phyloP scores from a whole-genome alignment of 2,797 vertebrate species.

The Pelochelys cantorii region DNA sequence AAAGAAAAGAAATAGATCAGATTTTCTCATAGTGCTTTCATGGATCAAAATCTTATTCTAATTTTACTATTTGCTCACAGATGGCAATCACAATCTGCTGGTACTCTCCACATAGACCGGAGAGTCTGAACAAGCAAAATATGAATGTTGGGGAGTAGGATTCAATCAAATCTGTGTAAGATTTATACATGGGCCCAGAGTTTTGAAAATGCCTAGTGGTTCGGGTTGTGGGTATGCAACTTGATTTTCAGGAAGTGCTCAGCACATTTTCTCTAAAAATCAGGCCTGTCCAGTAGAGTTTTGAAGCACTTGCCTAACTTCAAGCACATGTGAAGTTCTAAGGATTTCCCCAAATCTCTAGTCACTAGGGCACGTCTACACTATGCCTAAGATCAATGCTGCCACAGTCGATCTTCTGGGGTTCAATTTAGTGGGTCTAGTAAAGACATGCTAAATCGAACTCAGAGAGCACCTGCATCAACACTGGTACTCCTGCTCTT shows the following conservation, averaged over 20 bases:
- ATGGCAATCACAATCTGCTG: background rate
- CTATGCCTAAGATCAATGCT: no score
- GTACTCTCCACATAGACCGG: background rate
- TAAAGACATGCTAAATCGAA: no score
- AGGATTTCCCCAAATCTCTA: background rate
- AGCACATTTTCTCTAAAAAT: background rate
- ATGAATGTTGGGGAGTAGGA: background rate
- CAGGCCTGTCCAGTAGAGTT: background rate
- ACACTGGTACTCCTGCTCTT: no score
- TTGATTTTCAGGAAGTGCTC: background rate
- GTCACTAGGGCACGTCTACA: background rate
- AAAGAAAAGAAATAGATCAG: background rate
- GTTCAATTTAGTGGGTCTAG: no score
- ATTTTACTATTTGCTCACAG: background rate
- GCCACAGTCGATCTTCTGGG: no score
- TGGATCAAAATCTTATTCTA: background rate
- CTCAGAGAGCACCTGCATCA: no score
- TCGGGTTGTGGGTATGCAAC: background rate
- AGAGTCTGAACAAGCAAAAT: background rate
- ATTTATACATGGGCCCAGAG: background rate
- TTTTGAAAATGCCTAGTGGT: background rate
- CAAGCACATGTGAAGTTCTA: background rate
- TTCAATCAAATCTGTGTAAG: background rate
- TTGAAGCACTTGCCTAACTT: background rate
- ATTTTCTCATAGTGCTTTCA: background rate